Evolutionary conservation across 2,113 vertebrate species (phyloP).

Genomic region (Aegotheles bennettii): DNA sequence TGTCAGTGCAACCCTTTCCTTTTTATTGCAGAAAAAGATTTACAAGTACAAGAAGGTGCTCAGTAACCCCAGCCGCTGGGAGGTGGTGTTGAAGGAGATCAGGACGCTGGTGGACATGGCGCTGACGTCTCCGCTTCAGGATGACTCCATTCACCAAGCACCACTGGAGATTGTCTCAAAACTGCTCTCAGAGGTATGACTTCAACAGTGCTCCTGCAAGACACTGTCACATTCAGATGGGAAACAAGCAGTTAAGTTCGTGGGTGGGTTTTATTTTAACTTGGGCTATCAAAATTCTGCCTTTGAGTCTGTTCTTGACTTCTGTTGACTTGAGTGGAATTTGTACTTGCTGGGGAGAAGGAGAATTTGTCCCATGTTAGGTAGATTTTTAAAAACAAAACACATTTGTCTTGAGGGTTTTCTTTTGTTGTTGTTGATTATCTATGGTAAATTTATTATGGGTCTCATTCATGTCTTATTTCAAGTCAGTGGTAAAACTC

Average conservation of each 20-base stretch:
- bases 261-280: conserved; percentile 22
- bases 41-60: conserved; percentile 98
- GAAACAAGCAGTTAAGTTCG: neutral
- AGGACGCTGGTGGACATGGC: conserved; percentile 97
- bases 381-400: neutral
- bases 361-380: neutral
- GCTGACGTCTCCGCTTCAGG: conserved; percentile 91
- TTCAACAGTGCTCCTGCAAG: neutral
- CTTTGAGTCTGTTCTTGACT: neutral
- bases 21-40: conserved; percentile 90
- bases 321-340: conserved; percentile 7
- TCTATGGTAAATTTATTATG: neutral
- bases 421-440: neutral
- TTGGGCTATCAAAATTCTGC: neutral
- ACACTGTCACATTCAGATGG: accelerated
- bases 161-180: conserved; percentile 98
- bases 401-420: neutral
- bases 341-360: neutral
- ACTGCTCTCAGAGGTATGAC: conserved; percentile 90
- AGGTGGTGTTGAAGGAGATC: conserved; percentile 98
- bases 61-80: conserved; percentile 95
- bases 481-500: neutral
- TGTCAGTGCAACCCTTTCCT: neutral
- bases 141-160: conserved; percentile 96
- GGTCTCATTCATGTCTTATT: neutral